phyloP scores from a whole-genome alignment of 2,797 vertebrate genomes.

The Myiothlypis chrysogaster region DNA sequence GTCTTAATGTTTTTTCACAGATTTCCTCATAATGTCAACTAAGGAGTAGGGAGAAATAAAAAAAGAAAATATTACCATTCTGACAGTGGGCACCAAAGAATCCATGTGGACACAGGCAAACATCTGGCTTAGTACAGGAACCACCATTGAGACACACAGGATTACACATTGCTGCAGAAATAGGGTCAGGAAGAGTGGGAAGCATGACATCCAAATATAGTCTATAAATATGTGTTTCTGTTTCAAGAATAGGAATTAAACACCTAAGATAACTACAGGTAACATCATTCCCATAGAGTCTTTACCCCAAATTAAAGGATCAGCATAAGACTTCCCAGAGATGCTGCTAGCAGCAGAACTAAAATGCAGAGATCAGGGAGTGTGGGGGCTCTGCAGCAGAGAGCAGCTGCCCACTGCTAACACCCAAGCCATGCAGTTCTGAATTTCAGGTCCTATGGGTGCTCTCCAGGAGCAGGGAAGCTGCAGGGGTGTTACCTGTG shows the following conservation, averaged over 20 bases:
- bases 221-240: background rate
- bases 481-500: constrained; percentile 79
- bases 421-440: background rate
- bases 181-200: background rate
- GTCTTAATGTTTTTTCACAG: background rate
- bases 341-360: background rate
- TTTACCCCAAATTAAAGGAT: background rate
- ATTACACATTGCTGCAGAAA: constrained; percentile 81
- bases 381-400: background rate
- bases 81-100: constrained; percentile 92
- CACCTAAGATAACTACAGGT: background rate
- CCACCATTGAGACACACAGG: constrained; percentile 91
- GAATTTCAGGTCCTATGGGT: background rate
- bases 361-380: background rate
- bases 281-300: background rate
- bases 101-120: constrained; percentile 86
- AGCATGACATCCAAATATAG: background rate
- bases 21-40: background rate
- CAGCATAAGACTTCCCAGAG: background rate
- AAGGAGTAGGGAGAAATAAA: background rate
- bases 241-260: background rate
- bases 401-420: background rate
- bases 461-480: background rate
- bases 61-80: constrained; percentile 78
- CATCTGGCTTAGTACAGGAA: constrained; percentile 83